Conservation (phyloP, 2,888 invertebrate genomes). For the Blera fallax region DNA sequence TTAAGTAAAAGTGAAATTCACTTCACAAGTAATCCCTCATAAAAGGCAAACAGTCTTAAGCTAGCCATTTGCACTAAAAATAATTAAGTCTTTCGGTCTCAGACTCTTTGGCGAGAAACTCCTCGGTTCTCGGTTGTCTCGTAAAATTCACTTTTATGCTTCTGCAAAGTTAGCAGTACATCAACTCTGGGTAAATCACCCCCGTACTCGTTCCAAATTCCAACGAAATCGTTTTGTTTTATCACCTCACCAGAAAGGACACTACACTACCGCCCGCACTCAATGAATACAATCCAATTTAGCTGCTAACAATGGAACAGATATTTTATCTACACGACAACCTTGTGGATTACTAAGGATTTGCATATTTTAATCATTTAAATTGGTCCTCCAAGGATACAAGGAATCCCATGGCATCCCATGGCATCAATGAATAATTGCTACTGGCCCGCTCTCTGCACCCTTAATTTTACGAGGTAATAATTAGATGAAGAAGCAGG, state of each 20-base stretch:
- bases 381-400: conserved; percentile 62
- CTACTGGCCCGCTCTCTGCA: conserved; percentile 28
- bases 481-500: conserved; percentile 66
- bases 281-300: conserved; percentile 65
- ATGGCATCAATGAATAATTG: conserved; percentile 67
- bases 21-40: conserved; percentile 56
- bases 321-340: conserved; percentile 66
- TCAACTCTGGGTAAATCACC: conserved; percentile 31
- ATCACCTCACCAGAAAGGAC: conserved; percentile 42
- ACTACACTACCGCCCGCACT: neutral
- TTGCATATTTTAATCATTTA: conserved; percentile 71
- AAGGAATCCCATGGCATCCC: conserved; percentile 58
- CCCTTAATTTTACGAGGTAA: conserved; percentile 66
- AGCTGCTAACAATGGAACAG: conserved; percentile 56
- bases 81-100: conserved; percentile 55
- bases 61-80: conserved; percentile 65
- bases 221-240: conserved; percentile 59
- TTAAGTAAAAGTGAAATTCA: conserved; percentile 39
- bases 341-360: conserved; percentile 67
- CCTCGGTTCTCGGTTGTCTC: neutral
- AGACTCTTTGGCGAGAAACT: neutral
- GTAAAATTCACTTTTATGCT: conserved; percentile 57
- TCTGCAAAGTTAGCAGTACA: conserved; percentile 39
- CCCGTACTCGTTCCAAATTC: neutral
- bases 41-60: conserved; percentile 46